Evolutionary conservation across 2,113 vertebrate species (phyloP).

Genomic region (Chloebia gouldiae): DNA sequence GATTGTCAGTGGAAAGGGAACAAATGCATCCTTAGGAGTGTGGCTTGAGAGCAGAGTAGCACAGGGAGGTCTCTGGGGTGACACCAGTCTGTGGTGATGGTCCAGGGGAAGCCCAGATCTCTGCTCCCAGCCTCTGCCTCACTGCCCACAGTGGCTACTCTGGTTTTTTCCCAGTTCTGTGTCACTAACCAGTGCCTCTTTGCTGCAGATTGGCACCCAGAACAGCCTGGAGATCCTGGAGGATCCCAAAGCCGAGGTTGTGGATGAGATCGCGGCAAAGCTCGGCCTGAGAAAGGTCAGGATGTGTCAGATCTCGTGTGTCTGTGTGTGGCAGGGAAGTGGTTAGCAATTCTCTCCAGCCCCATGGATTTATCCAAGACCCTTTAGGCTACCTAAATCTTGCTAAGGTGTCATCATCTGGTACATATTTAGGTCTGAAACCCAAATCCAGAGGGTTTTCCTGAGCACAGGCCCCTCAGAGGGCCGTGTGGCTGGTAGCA

Average conservation of each 20-base stretch:
- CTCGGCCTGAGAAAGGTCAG: slow-evolving; percentile 92
- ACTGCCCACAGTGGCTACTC: fast-evolving
- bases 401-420: background rate
- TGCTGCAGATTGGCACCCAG: slow-evolving; percentile 87
- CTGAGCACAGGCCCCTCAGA: background rate
- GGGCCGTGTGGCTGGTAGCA: background rate
- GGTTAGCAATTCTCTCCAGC: background rate
- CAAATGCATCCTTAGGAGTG: background rate
- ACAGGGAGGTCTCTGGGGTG: background rate
- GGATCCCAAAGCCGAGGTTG: slow-evolving; percentile 91
- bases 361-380: background rate
- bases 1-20: background rate
- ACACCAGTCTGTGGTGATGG: background rate
- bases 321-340: background rate
- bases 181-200: background rate
- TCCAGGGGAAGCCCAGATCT: background rate
- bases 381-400: background rate
- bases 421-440: background rate
- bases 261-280: slow-evolving; percentile 95
- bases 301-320: fast-evolving
- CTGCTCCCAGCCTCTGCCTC: background rate
- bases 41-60: background rate
- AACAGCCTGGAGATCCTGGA: slow-evolving; percentile 96
- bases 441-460: background rate
- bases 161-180: background rate